Evolutionary conservation across 92 coral and sea anemone genomes (phyloP).

Genomic region (Phenganax subtilis): DNA sequence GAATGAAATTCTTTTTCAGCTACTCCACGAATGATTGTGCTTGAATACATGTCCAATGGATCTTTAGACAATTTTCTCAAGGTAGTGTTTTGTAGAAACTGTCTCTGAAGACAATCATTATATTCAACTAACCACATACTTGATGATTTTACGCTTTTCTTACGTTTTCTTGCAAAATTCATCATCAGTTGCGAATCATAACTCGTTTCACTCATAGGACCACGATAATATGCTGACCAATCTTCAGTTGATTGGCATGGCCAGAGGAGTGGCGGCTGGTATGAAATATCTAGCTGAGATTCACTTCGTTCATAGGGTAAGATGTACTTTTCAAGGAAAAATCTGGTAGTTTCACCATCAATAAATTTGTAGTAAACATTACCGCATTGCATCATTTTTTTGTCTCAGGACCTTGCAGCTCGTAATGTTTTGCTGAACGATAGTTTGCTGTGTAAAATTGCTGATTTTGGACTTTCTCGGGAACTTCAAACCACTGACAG

Average conservation of each 20-base stretch:
- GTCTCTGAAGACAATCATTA: background rate
- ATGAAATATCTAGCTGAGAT: constrained; percentile 73
- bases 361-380: background rate
- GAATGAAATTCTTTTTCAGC: constrained; percentile 19
- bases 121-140: background rate
- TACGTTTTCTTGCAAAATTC: too few species aligned
- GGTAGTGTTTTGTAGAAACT: constrained; percentile 41
- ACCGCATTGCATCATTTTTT: background rate
- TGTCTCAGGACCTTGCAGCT: constrained; percentile 64
- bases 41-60: constrained; percentile 81
- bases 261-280: constrained; percentile 47
- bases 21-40: constrained; percentile 55
- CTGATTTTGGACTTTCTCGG: constrained; percentile 71
- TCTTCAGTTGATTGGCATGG: constrained; percentile 9
- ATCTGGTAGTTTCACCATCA: background rate
- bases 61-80: constrained; percentile 74
- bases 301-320: constrained; percentile 80
- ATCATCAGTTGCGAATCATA: too few species aligned
- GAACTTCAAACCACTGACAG: constrained; percentile 42
- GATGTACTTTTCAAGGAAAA: background rate
- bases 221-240: background rate
- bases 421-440: constrained; percentile 63
- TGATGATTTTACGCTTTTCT: too few species aligned
- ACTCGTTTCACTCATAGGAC: background rate
- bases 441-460: constrained; percentile 50